Base-by-base conservation (phyloP, 2,888 invertebrate species). In the Philopedon plagiatum region DNA sequence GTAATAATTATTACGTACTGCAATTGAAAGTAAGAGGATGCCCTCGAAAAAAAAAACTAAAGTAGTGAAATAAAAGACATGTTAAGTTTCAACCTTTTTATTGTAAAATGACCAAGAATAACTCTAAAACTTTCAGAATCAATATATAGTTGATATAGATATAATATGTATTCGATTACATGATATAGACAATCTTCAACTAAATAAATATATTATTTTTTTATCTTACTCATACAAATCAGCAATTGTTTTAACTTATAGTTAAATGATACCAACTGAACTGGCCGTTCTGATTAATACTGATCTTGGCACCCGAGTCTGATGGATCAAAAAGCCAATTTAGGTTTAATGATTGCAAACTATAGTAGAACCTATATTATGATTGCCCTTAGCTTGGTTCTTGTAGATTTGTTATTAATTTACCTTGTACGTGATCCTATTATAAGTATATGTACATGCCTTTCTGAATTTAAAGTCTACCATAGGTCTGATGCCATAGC, bases 21-120 rank as follows among this genome's bases (percentile, higher is more conserved):
- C n/a, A n/a, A n/a, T n/a, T n/a, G n/a, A n/a, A n/a, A n/a, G n/a
- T n/a, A n/a, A n/a, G n/a, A n/a, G n/a, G n/a, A n/a, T n/a, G n/a
- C n/a, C n/a, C n/a, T n/a, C n/a, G n/a, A n/a, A n/a, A n/a, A n/a
- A n/a, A n/a, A n/a, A n/a, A n/a, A n/a, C n/a, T n/a, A n/a, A n/a
- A n/a, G n/a, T n/a, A n/a, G n/a, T n/a, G 2, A 65, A 69, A 70
- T 57, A 64, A 64, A 58, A 70, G 29, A 34, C 18, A 7, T 21
- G 13, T 3, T 54, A 64, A 44, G 64, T 78, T 74, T 79, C 75
- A 79, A 79, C 77, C 41, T 78, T 90, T 90, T 90, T 90, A 90
- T 90, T 90, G 90, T 89, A 90, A 90, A 90, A 90, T 90, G 89
- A 90, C 90, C 90, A 90, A 90, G 89, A 90, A 90, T 90, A 90